phyloP scores from a whole-genome alignment of 2,113 vertebrate genomes.

The Poecilia latipinna region DNA sequence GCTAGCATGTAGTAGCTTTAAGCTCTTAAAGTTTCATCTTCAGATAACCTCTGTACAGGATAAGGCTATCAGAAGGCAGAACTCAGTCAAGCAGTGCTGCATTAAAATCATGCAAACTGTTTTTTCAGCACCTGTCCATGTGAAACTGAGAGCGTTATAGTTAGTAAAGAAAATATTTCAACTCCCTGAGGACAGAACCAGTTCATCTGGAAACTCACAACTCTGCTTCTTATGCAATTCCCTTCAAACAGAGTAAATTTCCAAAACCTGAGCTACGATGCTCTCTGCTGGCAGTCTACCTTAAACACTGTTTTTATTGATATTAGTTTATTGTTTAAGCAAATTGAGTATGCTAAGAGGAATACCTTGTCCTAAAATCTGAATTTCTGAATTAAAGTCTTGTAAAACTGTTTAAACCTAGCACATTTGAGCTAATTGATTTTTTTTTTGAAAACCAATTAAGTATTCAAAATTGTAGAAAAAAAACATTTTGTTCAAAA shows the following conservation, averaged over 20 bases:
- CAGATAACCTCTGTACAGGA: background rate
- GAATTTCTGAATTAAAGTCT: no score
- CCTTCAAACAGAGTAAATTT: background rate
- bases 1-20: no score
- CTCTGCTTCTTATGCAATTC: background rate
- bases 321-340: no score
- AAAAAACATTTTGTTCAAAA: no score
- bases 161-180: background rate
- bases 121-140: conserved; percentile 24
- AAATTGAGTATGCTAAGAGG: no score
- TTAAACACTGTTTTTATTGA: background rate
- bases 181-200: background rate
- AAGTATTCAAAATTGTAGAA: no score
- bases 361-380: no score
- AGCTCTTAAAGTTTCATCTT: background rate
- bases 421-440: no score
- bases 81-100: conserved; percentile 34
- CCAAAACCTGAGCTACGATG: background rate
- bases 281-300: background rate
- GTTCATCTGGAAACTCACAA: background rate
- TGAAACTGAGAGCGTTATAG: conserved; percentile 32
- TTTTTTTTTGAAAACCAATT: no score
- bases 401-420: no score
- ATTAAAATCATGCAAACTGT: conserved; percentile 26
- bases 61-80: background rate